Evolutionary conservation across 1,140 invertebrate genomes (phyloP).

Genomic region (Daktulosphaira vitifoliae): DNA sequence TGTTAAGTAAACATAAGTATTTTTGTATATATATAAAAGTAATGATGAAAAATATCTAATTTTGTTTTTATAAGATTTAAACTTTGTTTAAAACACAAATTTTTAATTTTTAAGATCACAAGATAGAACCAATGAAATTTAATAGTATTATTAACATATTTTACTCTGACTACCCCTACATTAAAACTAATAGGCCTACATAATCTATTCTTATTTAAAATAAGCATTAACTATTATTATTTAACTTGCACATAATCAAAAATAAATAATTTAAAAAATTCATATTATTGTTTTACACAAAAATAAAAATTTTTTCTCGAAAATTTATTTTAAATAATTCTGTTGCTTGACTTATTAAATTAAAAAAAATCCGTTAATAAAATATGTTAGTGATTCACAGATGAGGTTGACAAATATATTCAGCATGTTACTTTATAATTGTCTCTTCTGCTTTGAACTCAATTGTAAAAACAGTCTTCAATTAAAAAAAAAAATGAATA

Average conservation of each 20-base stretch:
- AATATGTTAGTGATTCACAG: constrained; percentile 26
- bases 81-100: too few species aligned
- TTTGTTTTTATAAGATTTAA: too few species aligned
- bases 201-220: constrained; percentile 17
- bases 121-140: too few species aligned
- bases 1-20: too few species aligned
- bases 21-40: too few species aligned
- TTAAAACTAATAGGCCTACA: constrained; percentile 27
- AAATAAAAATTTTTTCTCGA: constrained; percentile 17
- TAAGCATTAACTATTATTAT: neutral
- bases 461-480: constrained; percentile 29
- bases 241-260: constrained; percentile 24
- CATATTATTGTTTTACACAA: constrained; percentile 15
- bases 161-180: constrained; percentile 14
- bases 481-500: constrained; percentile 23
- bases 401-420: constrained; percentile 1
- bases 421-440: neutral
- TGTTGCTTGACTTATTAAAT: constrained; percentile 22
- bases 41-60: too few species aligned
- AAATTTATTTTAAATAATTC: constrained; percentile 28
- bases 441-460: constrained; percentile 27
- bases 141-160: constrained; percentile 15
- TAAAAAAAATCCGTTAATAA: constrained; percentile 29
- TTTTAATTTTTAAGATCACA: too few species aligned
- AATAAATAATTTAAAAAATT: constrained; percentile 29